Evolutionary conservation across 2,888 invertebrate genomes (phyloP).

Genomic region (Clitarchus hookeri): DNA sequence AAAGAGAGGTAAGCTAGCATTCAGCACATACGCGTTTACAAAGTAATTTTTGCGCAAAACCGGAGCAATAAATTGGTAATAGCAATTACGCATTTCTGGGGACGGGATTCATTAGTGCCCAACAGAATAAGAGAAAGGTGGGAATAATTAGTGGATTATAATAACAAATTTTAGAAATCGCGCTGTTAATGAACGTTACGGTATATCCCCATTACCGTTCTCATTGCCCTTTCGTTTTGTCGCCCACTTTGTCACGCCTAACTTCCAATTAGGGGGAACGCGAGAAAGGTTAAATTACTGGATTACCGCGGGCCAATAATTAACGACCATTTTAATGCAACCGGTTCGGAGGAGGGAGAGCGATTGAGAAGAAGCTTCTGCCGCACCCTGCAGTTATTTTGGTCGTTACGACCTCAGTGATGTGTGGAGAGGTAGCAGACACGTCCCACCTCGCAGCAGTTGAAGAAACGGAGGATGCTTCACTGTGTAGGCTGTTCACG

Average conservation of each 20-base stretch:
- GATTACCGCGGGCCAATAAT: neutral
- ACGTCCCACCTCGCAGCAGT: no score
- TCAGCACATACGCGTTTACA: no score
- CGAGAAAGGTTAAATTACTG: neutral
- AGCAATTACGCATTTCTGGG: no score
- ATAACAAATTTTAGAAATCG: neutral
- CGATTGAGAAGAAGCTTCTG: neutral
- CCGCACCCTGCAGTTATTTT: no score
- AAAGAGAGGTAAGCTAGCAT: no score
- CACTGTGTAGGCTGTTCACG: no score
- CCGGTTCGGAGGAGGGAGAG: neutral
- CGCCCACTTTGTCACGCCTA: neutral
- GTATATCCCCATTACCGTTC: neutral
- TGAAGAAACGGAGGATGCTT: no score
- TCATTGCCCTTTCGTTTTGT: neutral
- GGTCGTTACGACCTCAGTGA: no score
- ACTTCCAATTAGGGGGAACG: neutral
- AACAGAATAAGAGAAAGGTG: neutral
- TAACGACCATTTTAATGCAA: neutral
- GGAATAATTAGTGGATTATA: neutral
- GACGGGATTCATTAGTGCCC: no score
- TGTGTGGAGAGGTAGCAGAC: no score
- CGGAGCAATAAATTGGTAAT: no score
- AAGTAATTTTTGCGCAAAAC: no score
- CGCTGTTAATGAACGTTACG: neutral